Evolutionary conservation across 2,888 invertebrate genomes (phyloP), one percentile per base, ranked within the genome.

Genomic region (Sisyra nigra): DNA sequence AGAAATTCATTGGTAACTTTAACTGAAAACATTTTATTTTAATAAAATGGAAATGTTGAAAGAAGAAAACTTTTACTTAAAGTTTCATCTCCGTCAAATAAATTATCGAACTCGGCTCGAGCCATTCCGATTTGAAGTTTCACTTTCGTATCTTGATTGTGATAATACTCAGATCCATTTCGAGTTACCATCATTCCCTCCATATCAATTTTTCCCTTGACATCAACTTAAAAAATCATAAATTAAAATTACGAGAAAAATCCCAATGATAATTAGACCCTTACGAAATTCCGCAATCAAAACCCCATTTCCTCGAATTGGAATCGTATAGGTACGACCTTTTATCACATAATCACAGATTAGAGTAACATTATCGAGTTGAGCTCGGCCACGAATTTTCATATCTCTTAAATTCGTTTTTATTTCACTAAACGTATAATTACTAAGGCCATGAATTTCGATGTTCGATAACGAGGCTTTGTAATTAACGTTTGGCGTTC

Each of bases 281-380:
- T n/a, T n/a, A 75, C 75, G 64, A 44, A 75, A 74, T 46, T 69
- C 72, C 39, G 73, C 71, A 0, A 62, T 60, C 48, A 75, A 60
- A 45, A 67, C 68, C 4, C 75, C 75, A 1, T 66, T 68, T 2
- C 74, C 74, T 47, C 69, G 64, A 0, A 75, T 65, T 1, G 69
- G 69, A 4, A 75, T 53, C 59, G 73, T 67, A 49, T 75, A 68
- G 46, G 74, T 66, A 47, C 70, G 63, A 11, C 69, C 68, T 2
- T 69, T 60, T 2, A 69, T 60, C 8, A 68, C 65, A 44, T 65
- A 68, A 45, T 68, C 67, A 0, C 66, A 65, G 1, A 56, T 51
- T 61, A 68, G 59, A 31, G 57, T 50, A n/a, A 68, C 48, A 8
- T 59, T 62, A 0, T 66, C 66, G 19, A 68, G 51, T 38, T 63